These are phyloP conservation scores for Nasonovia ribisnigri DNA, from an alignment of 2,888 invertebrate genomes.

Conservation along the genomic window DNA sequence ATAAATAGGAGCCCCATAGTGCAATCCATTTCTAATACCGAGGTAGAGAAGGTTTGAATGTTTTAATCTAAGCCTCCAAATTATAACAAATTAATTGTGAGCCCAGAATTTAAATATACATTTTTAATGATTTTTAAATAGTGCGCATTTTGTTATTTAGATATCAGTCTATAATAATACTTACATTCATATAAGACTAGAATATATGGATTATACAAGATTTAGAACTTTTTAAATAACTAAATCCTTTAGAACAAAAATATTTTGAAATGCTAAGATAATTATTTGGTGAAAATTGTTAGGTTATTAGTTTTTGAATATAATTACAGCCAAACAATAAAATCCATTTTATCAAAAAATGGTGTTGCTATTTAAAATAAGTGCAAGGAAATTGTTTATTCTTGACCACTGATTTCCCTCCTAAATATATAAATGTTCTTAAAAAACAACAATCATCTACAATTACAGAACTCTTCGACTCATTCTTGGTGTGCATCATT, in stretches of 20 bases:
- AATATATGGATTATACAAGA: not conserved
- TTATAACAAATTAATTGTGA: not conserved
- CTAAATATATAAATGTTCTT: not conserved
- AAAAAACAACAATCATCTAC: not conserved
- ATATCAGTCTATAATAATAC: not conserved
- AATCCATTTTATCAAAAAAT: too few relatives aligned
- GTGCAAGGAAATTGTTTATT: too few relatives aligned
- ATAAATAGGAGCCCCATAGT: not conserved
- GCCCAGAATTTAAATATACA: not conserved
- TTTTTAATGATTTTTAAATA: not conserved
- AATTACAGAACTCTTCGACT: not conserved
- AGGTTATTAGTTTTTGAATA: too few relatives aligned
- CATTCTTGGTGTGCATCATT: not conserved
- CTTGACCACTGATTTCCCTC: too few relatives aligned
- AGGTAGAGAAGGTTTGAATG: not conserved
- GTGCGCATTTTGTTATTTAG: not conserved
- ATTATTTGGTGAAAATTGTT: too few relatives aligned
- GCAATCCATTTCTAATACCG: not conserved
- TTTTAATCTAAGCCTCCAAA: not conserved
- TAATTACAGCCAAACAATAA: too few relatives aligned
- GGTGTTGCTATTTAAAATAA: too few relatives aligned
- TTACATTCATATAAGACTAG: too few relatives aligned
- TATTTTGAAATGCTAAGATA: not conserved
- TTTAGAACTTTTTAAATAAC: too few relatives aligned
- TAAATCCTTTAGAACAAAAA: not conserved